Evolutionary conservation across 2,797 vertebrate genomes (phyloP).

Genomic region (Lepilemur septentrionalis): DNA sequence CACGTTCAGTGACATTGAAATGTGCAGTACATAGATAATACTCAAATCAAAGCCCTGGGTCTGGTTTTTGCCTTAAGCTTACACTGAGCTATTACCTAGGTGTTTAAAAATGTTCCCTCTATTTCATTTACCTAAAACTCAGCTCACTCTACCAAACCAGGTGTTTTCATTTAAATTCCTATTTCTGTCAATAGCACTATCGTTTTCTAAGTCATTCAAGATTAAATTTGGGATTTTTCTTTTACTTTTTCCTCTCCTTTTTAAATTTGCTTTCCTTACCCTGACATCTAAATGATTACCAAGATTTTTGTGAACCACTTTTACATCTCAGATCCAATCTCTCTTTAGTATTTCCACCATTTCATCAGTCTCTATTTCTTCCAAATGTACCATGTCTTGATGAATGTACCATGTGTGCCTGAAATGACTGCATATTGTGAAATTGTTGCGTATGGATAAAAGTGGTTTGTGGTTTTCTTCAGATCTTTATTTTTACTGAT

Average conservation of each 20-base stretch:
- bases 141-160: neutral
- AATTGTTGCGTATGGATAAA: neutral
- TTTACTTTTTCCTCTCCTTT: neutral
- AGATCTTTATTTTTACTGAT: neutral
- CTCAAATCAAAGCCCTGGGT: neutral
- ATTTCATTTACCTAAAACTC: neutral
- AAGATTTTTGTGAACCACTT: neutral
- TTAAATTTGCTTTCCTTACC: neutral
- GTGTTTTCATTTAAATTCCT: neutral
- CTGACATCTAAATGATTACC: neutral
- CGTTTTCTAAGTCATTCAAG: neutral
- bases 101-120: neutral
- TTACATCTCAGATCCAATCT: neutral
- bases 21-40: neutral
- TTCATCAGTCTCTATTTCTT: neutral
- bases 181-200: neutral
- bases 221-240: neutral
- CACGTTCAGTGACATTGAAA: neutral
- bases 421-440: too few relatives aligned
- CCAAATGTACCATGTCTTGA: neutral
- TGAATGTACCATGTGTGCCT: neutral
- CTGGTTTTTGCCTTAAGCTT: neutral
- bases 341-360: neutral
- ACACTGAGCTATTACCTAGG: neutral
- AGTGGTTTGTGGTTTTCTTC: neutral